Evolutionary conservation across 1,140 invertebrate genomes (phyloP), one percentile per base, ranked within the genome.

Genomic region (Gyrodactylus bullatarudis): DNA sequence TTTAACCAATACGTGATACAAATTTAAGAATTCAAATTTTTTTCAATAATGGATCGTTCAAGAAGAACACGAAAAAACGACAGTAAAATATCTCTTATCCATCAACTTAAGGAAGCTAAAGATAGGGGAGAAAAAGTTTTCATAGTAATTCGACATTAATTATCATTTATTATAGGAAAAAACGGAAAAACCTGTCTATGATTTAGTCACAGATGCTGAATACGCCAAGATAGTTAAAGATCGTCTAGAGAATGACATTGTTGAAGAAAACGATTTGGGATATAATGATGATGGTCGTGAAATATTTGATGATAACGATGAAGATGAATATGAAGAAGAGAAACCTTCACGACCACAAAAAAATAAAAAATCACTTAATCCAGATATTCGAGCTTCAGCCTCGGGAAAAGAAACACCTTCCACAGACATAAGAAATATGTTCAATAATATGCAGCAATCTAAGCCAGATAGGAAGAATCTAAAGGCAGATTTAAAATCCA

Each of bases 221-320:
- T 54, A 54, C 34, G 34, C 34, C 8, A 54, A 54, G n/a, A 54
- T 54, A 8, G 34, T 54, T n/a, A 54, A n/a, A 54, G 34, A 54
- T n/a, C 34, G 34, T n/a, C 34, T 54, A 8, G 34, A 54, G n/a
- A 54, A 54, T n/a, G 68, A 69, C 23, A 69, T 21, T 69, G 20
- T 69, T 23, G 23, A 21, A 69, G 68, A 69, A 20, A 23, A 23
- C 23, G 68, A 69, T 69, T 23, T 23, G 8, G 68, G 23, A 21
- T 69, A 69, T 23, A 69, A 2, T 2, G 68, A 69, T 2, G 23
- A 23, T 69, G 68, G 68, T 23, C 2, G 23, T 8, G 68, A 69
- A 69, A 69, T 69, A 21, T 69, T 69, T 21, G 68, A 69, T 69
- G 68, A 69, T 21, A 23, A 69, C 68, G 68, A 69, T 8, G 68